Conservation (phyloP, 2,797 vertebrate species). For the Acanthurus leucopareius region DNA sequence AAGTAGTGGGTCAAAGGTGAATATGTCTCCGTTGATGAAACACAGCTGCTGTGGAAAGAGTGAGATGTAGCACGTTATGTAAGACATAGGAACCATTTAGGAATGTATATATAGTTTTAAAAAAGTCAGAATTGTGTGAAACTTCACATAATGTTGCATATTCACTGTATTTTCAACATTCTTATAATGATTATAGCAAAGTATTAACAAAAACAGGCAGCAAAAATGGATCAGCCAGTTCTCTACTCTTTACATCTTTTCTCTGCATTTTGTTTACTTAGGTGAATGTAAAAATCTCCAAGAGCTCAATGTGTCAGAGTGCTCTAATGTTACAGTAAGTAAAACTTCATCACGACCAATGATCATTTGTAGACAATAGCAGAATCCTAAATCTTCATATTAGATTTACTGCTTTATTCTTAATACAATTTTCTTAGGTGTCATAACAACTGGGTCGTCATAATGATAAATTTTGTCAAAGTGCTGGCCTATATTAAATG, state of each 20-base stretch:
- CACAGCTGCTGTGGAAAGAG: constrained; percentile 57
- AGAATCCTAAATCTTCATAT: constrained; percentile 6
- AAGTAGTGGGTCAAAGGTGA: constrained; percentile 51
- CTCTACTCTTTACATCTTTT: neutral
- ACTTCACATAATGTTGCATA: neutral
- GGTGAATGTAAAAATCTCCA: constrained; percentile 90
- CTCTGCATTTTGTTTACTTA: constrained; percentile 63
- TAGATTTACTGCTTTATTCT: neutral
- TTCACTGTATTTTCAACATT: neutral
- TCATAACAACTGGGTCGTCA: neutral
- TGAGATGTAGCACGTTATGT: constrained; percentile 41
- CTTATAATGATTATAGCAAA: neutral
- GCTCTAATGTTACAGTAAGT: constrained; percentile 87
- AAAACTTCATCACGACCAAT: constrained; percentile 4
- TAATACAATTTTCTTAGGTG: neutral
- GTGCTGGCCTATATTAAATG: neutral
- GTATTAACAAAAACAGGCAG: neutral
- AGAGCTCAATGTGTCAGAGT: constrained; percentile 90
- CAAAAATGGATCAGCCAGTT: neutral
- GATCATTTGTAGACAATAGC: neutral
- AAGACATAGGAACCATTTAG: constrained; percentile 24
- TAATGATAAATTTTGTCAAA: neutral
- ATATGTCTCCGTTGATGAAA: constrained; percentile 53
- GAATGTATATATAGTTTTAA: constrained; percentile 46
- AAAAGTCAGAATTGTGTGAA: constrained; percentile 15